Evolutionary conservation across 2,113 vertebrate genomes (phyloP), one percentile per base, ranked within the genome.

Genomic region (Menura novaehollandiae): DNA sequence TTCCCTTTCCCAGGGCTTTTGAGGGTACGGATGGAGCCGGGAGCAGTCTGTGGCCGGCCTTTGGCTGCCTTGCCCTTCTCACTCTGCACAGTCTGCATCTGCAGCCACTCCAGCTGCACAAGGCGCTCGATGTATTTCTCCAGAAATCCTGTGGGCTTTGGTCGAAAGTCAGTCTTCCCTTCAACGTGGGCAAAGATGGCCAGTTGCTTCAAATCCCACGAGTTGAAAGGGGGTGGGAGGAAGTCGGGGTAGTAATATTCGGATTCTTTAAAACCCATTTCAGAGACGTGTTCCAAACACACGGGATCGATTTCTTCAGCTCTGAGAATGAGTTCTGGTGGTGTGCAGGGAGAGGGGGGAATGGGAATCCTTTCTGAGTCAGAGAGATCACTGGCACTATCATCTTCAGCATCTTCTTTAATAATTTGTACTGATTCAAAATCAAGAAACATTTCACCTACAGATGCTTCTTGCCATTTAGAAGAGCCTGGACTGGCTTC

Each of bases 311-410:
- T 98, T 80, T 99, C 98, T 91, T 99, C 99, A 0, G 99, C 98
- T 52, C 98, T 97, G 33, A 99, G 98, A 41, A 98, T 96, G 14
- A 99, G 99, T 33, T 98, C 98, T 1, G 99, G 98, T 5, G 98
- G 99, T 2, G 98, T 93, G 43, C 96, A 94, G 23, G 97, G 94
- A 14, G 97, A 96, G 1, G 97, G 95, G 3, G 96, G 97, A 15
- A 96, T 79, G 30, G 98, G 97, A 62, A 98, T 90, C 77, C 98
- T 98, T 81, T 99, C 99, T 0, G 98, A 98, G 74, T 99, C 99
- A 2, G 99, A 99, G 71, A 99, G 96, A 71, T 99, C 99, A 4
- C 98, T 99, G 67, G 98, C 98, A 10, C 98, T 99, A 59, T 99
- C 99, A 49, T 98, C 98, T 78, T 98, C 98, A 4, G 94, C 95